Evolutionary conservation across 2,888 invertebrate species (phyloP), one percentile per base, ranked within the genome.

Genomic region (Boloria selene): DNA sequence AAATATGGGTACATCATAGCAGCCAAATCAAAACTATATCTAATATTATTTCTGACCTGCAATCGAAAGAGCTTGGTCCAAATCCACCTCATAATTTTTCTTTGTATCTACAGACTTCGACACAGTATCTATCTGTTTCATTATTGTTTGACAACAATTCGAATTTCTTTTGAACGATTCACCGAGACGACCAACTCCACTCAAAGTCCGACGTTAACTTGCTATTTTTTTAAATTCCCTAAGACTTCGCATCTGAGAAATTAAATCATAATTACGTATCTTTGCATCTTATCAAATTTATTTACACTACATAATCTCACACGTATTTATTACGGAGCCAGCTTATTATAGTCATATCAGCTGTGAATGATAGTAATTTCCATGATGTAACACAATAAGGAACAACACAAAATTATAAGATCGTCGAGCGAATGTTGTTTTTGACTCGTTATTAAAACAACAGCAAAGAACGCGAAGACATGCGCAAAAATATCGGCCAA

Each of bases 31-130:
- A n/a, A n/a, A n/a, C n/a, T n/a, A n/a, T n/a, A n/a, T n/a, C n/a
- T n/a, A n/a, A n/a, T n/a, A n/a, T 17, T 38, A 31, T 17, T 31
- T 16, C 59, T 31, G 50, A 79, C 82, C 82, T 61, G 78, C 80
- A 3, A 80, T 74, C 50, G 79, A 71, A 22, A 90, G 75, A 4
- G 88, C 88, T 49, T 87, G 83, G 26, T 88, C 88, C 78, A 88
- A 78, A 76, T 87, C 85, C 4, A 81, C 80, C 2, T 78, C 75
- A 56, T 67, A 59, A 14, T 60, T 61, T 70, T 76, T 71, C 62
- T 80, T 77, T 5, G 79, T 78, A 68, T 77, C 71, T 49, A 85
- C 74, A 71, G 72, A 75, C 62, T 77, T 77, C 0, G 86, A 69
- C 31, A 88, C 70, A 2, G 83, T 86, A 17, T 72, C 73, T 54